Evolutionary conservation across 2,888 invertebrate genomes (phyloP).

Genomic region (Synergus umbraculus): DNA sequence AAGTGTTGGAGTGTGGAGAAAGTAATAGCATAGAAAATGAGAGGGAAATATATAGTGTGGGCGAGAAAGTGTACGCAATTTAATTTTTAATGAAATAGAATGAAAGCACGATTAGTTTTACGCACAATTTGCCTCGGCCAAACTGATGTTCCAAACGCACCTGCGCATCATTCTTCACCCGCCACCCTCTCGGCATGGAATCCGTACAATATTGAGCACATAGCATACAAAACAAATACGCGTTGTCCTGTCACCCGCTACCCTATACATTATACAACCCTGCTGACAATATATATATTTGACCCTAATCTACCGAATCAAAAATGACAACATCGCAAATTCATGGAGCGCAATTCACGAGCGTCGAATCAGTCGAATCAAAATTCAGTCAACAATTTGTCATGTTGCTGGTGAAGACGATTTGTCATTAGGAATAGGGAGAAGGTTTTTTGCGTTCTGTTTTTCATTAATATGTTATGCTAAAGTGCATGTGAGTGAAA

Average conservation of each 20-base stretch:
- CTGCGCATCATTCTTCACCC: conserved; percentile 68
- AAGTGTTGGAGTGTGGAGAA: conserved; percentile 25
- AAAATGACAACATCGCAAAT: conserved; percentile 61
- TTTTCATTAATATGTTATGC: background rate
- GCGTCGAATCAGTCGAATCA: conserved; percentile 39
- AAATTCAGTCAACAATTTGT: conserved; percentile 14
- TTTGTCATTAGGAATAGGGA: background rate
- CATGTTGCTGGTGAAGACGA: conserved; percentile 2
- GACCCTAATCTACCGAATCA: conserved; percentile 58
- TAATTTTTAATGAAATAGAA: conserved; percentile 70
- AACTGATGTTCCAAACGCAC: conserved; percentile 61
- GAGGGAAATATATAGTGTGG: conserved; percentile 5
- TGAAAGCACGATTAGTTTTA: conserved; percentile 66
- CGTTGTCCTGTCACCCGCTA: conserved; percentile 56
- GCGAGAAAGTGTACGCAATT: conserved; percentile 52
- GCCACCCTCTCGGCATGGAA: conserved; percentile 61
- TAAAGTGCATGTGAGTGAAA: background rate
- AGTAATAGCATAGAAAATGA: background rate
- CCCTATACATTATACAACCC: conserved; percentile 50
- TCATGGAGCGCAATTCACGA: conserved; percentile 59
- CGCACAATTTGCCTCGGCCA: conserved; percentile 60
- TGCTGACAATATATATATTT: conserved; percentile 46
- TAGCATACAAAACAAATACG: conserved; percentile 70
- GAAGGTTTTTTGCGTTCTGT: background rate
- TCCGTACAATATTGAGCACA: conserved; percentile 65